Evolutionary conservation across 2,113 vertebrate species (phyloP).

Genomic region (Nibea albiflora): DNA sequence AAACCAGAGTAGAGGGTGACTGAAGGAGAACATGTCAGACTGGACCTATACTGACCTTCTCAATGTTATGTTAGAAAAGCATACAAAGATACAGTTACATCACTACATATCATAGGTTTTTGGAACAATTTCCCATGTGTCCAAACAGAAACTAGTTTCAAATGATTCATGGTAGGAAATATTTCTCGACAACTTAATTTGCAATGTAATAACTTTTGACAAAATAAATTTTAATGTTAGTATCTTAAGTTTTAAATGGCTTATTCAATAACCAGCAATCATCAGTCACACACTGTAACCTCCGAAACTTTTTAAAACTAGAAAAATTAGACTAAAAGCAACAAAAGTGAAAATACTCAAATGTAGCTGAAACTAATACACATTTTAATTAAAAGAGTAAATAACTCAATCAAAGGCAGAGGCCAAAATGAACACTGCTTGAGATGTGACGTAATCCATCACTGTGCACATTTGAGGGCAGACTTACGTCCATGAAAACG

Average conservation of each 20-base stretch:
- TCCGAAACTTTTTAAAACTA: too few relatives aligned
- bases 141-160: too few relatives aligned
- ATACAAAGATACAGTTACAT: not conserved
- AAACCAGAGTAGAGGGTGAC: slow-evolving; percentile 6
- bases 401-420: not conserved
- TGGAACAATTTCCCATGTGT: not conserved
- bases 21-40: not conserved
- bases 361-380: not conserved
- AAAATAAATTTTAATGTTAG: not conserved
- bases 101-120: not conserved
- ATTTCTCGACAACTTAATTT: not conserved
- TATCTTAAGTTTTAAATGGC: too few relatives aligned
- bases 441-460: slow-evolving; percentile 16
- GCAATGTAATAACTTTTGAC: too few relatives aligned
- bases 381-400: not conserved
- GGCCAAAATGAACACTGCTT: not conserved
- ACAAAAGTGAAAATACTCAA: not conserved
- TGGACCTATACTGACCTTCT: not conserved
- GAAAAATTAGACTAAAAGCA: not conserved
- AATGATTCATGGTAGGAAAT: not conserved
- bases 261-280: too few relatives aligned
- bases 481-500: slow-evolving; percentile 1
- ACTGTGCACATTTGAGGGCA: slow-evolving; percentile 11
- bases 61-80: not conserved
- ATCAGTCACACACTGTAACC: too few relatives aligned